Conservation (phyloP, 1,140 invertebrate genomes). For the Hycleus phaleratus region DNA sequence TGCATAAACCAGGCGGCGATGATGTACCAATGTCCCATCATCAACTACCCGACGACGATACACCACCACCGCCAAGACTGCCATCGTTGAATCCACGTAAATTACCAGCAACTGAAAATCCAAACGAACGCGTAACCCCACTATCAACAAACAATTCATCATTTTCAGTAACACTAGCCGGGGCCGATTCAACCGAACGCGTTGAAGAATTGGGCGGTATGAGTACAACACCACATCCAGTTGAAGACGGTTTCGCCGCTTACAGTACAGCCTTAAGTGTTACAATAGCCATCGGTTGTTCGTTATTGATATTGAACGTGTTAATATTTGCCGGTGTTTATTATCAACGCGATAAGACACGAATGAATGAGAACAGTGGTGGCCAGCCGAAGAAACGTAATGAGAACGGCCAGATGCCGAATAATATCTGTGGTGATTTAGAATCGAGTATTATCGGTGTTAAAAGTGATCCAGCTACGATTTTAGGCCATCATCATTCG, state of each 20-base stretch:
- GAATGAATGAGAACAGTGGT: constrained; percentile 52
- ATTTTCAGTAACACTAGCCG: constrained; percentile 35
- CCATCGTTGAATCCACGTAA: constrained; percentile 47
- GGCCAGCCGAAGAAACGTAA: constrained; percentile 62
- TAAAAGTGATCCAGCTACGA: constrained; percentile 58
- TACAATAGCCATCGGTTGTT: constrained; percentile 91
- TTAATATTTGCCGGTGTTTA: constrained; percentile 91
- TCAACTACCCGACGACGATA: constrained; percentile 68
- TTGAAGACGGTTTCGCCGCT: constrained; percentile 76
- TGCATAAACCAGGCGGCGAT: constrained; percentile 82
- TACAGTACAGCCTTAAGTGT: constrained; percentile 84
- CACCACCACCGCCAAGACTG: constrained; percentile 45
- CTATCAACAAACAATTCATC: constrained; percentile 34
- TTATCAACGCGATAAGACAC: constrained; percentile 81
- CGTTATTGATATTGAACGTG: constrained; percentile 80
- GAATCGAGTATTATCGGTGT: constrained; percentile 57
- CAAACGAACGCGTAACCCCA: constrained; percentile 41
- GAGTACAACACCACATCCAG: constrained; percentile 50
- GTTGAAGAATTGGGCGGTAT: constrained; percentile 37
- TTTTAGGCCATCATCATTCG: constrained; percentile 57
- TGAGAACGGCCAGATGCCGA: constrained; percentile 77
- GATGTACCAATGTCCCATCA: constrained; percentile 81
- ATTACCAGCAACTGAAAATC: constrained; percentile 46
- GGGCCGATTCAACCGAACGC: constrained; percentile 33
- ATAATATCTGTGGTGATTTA: constrained; percentile 72